Evolutionary conservation across 2,113 vertebrate genomes (phyloP), one percentile per base, ranked within the genome.

Genomic region (Dasyornis broadbenti): DNA sequence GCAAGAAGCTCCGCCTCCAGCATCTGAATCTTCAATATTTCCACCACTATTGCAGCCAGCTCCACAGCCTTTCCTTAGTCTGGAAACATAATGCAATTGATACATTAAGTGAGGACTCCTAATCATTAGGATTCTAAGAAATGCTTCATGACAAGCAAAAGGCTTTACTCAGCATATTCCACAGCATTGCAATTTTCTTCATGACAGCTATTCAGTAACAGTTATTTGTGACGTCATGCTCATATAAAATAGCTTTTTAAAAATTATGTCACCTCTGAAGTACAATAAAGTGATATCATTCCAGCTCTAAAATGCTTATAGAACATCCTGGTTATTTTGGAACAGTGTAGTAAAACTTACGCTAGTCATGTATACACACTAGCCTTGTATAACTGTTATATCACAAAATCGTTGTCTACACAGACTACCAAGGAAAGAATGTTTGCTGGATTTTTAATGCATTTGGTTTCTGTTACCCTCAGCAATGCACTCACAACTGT

Each of bases 41-140:
- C 99, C 99, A 12, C 99, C 99, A 7, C 99, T 99, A 98, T 99
- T 99, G 93, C 99, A 99, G 39, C 99, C 99, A 17, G 99, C 99
- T 35, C 99, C 99, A 81, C 99, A 99, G 56, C 99, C 99, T 96
- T 99, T 99, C 78, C 99, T 98, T 83, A 99, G 97, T 89, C 99
- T 99, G 78, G 73, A 89, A 96, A 91, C 16, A 94, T 30, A 90
- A 77, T 3, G 37, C 45, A 94, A 77, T 50, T 40, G 21, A 76
- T 18, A 90, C 14, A 53, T 80, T n/a, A 79, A 64, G 35, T 70
- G 33, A 92, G 27, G 50, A 20, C 45, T 85, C 24, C 39, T 49
- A 42, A n/a, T 21, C 37, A 60, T 12, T 5, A 7, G 31, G 9
- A 73, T 80, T 87, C 20, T 53, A 77, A 44, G 7, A 75, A 84